These are phyloP conservation scores for Polyommatus icarus DNA, from an alignment of 2,888 invertebrate genomes.

Conservation along the genomic window DNA sequence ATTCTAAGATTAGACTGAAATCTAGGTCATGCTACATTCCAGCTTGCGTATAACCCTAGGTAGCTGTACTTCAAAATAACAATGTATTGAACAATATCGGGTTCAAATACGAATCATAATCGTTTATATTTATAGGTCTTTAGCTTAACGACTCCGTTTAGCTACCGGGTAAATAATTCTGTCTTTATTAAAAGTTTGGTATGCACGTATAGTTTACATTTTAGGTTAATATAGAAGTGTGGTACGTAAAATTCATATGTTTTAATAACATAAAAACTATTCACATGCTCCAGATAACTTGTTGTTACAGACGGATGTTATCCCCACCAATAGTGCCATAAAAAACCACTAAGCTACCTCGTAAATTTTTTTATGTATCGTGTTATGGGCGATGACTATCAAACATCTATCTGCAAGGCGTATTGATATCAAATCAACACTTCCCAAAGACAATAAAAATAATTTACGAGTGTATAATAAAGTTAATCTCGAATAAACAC, in stretches of 20 bases:
- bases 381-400: conserved; percentile 17
- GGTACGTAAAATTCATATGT: not conserved
- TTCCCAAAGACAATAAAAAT: conserved; percentile 25
- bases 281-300: not conserved
- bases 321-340: not conserved
- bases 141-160: not conserved
- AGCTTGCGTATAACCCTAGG: conserved; percentile 11
- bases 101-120: not conserved
- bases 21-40: conserved; percentile 29
- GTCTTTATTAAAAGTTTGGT: not conserved
- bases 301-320: not conserved
- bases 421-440: conserved; percentile 29
- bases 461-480: conserved; percentile 30
- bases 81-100: conserved; percentile 16
- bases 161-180: not conserved
- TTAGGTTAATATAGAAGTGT: too few relatives aligned
- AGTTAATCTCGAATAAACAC: conserved; percentile 26
- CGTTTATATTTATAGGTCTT: not conserved
- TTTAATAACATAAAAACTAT: not conserved
- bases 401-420: conserved; percentile 18
- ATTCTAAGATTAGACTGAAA: conserved; percentile 30
- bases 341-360: conserved; percentile 28
- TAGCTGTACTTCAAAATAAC: conserved; percentile 14
- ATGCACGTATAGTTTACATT: too few relatives aligned
- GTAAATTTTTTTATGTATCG: conserved; percentile 16